Percentiles rank a stretch among this genome's conserved stretches.
Evolutionary conservation across 2,888 invertebrate species (phyloP).

Genomic region (Myathropa florea): DNA sequence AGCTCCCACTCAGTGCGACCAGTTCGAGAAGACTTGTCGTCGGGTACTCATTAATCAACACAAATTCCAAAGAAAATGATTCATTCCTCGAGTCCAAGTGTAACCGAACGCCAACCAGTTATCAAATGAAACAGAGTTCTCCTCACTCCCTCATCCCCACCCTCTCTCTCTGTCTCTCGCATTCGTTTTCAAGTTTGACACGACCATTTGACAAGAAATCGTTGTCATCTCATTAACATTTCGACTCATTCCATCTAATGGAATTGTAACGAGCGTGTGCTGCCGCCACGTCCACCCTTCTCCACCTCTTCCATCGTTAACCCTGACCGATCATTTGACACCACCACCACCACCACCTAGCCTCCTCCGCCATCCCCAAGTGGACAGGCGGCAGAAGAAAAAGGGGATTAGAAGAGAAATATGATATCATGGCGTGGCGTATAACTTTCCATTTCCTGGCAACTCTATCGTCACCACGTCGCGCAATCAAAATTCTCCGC

Average conservation of each 20-base stretch:
- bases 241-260: constrained; percentile 46
- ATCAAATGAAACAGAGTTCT: no score
- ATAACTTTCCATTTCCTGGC: constrained; percentile 56
- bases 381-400: no score
- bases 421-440: constrained; percentile 45
- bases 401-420: no score
- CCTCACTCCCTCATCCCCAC: no score
- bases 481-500: constrained; percentile 54
- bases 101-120: constrained; percentile 1
- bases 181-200: background rate
- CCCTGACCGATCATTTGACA: constrained; percentile 46
- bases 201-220: constrained; percentile 32
- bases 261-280: constrained; percentile 41
- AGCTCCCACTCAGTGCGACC: background rate
- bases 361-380: no score
- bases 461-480: constrained; percentile 41
- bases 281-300: background rate
- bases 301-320: background rate
- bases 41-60: background rate
- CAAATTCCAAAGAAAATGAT: constrained; percentile 11
- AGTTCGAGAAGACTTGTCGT: background rate
- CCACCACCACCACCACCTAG: no score
- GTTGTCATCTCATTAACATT: constrained; percentile 46
- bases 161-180: background rate
- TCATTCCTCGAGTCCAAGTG: background rate